Evolutionary conservation across 2,113 vertebrate species (phyloP).

Genomic region (Rhizomys pruinosus): DNA sequence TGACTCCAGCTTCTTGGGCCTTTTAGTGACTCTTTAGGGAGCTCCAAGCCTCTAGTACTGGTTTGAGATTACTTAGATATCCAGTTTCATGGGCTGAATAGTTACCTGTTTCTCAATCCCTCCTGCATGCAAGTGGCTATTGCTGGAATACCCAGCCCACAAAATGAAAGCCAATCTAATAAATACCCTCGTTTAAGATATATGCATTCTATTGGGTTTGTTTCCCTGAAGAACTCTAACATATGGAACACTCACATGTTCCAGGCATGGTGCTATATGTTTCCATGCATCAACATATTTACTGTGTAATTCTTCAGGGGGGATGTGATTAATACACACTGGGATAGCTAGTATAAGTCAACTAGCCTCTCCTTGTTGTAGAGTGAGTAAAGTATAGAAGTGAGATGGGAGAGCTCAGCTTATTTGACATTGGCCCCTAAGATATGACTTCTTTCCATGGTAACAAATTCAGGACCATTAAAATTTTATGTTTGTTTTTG

Average conservation of each 20-base stretch:
- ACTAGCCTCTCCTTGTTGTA: neutral
- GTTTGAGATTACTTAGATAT: neutral
- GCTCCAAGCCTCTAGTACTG: neutral
- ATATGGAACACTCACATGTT: neutral
- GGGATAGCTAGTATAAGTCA: neutral
- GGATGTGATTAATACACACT: neutral
- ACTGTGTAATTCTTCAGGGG: neutral
- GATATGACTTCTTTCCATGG: neutral
- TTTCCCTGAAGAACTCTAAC: neutral
- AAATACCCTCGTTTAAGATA: neutral
- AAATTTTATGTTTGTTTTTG: constrained; percentile 10
- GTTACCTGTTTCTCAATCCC: neutral
- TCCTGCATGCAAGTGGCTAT: neutral
- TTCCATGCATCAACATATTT: neutral
- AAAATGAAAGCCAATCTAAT: neutral
- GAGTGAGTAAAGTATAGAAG: neutral
- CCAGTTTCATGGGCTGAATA: neutral
- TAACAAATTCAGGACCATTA: neutral
- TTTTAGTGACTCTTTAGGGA: neutral
- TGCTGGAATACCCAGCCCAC: neutral
- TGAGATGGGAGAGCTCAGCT: neutral
- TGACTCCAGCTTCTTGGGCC: neutral
- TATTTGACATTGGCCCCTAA: neutral
- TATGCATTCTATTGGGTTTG: neutral
- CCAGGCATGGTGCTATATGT: neutral